A percentile compares a stretch with the other conserved stretches of the same genome.
phyloP scores from a whole-genome alignment of 2,797 vertebrate genomes.

The Poeciliopsis infans region DNA sequence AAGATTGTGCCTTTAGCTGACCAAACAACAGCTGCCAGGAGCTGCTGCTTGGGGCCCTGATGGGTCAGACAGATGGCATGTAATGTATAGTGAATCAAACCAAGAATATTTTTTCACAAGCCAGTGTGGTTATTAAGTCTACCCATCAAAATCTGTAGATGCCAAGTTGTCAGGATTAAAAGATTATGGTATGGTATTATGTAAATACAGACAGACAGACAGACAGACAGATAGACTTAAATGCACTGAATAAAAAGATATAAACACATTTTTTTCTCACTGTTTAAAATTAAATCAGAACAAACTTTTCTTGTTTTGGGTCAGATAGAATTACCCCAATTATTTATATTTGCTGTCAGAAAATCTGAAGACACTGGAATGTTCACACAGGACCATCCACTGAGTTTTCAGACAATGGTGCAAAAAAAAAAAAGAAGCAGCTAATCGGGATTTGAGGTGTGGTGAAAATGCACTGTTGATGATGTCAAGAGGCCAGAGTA shows the following conservation, averaged over 20 bases:
- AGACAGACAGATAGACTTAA: too few relatives aligned
- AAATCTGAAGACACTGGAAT: neutral
- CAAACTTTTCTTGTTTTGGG: too few relatives aligned
- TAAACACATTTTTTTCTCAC: too few relatives aligned
- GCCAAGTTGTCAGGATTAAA: slow-evolving; percentile 5
- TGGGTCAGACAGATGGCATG: slow-evolving; percentile 34
- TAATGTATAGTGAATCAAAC: slow-evolving; percentile 8
- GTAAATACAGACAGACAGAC: too few relatives aligned
- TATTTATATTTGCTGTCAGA: too few relatives aligned
- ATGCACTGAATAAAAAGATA: too few relatives aligned
- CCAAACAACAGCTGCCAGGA: slow-evolving; percentile 73
- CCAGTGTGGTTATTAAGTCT: neutral
- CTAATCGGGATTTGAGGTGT: neutral
- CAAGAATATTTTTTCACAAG: neutral
- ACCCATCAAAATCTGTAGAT: slow-evolving; percentile 1
- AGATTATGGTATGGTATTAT: neutral
- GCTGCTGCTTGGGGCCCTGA: slow-evolving; percentile 37
- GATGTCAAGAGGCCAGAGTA: neutral
- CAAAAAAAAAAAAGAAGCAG: neutral
- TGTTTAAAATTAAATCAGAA: too few relatives aligned
- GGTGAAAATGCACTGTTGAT: neutral
- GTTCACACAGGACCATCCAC: neutral
- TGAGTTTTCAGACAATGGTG: neutral
- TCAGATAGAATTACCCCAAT: too few relatives aligned
- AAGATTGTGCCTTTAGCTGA: slow-evolving; percentile 68